These are phyloP conservation scores for Leucoraja ocellata DNA, from an alignment of 2,797 vertebrate genomes.

Conservation along the genomic window DNA sequence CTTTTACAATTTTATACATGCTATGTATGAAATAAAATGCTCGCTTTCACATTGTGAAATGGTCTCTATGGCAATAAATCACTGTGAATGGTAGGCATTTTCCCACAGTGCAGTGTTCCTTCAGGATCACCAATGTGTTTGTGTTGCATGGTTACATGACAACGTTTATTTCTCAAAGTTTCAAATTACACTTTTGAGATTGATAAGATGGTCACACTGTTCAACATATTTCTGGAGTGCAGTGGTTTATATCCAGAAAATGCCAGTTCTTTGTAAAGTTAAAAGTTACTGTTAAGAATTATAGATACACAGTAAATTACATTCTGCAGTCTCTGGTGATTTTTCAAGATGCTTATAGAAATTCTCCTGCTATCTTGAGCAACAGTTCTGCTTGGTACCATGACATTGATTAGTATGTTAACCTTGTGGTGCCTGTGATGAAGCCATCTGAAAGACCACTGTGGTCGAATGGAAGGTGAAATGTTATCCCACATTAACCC, in stretches of 20 bases:
- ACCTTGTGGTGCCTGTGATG: not conserved
- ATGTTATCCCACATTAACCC: not conserved
- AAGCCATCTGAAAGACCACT: not conserved
- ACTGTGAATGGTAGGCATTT: not conserved
- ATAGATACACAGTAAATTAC: not conserved
- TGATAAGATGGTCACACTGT: constrained; percentile 11
- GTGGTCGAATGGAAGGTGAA: not conserved
- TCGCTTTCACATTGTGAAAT: not conserved
- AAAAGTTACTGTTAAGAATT: not conserved
- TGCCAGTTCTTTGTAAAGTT: not conserved
- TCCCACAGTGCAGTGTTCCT: not conserved
- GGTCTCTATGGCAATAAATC: not conserved
- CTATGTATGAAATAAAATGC: not conserved
- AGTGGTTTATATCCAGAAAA: not conserved
- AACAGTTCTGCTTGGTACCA: not conserved
- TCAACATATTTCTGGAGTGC: not conserved
- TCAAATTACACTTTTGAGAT: constrained; percentile 3
- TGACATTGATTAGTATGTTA: not conserved
- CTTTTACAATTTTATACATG: not conserved
- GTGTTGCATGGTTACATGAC: not conserved
- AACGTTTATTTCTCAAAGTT: not conserved
- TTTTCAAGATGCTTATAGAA: not conserved
- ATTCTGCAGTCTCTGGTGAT: not conserved
- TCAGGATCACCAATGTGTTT: not conserved
- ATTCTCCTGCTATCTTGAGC: not conserved